Base-by-base conservation (phyloP, 2,888 invertebrate genomes). In the Sarcophaga rosellei region DNA sequence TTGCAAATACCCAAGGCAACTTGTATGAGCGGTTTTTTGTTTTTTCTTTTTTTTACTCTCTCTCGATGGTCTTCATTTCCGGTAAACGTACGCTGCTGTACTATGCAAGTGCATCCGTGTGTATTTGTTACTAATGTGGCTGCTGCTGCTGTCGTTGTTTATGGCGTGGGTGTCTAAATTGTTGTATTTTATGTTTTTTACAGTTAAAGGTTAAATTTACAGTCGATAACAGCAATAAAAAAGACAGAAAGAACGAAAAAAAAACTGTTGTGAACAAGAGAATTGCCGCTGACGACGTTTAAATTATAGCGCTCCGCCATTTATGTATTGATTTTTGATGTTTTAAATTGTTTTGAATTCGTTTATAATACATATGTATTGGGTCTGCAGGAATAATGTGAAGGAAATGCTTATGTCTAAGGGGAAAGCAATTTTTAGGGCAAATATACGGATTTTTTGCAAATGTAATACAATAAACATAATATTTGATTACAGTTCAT, bases 21-120 rank as follows among this genome's bases (percentile, higher is more conserved):
- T 70, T 65, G 75, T 81, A 72, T 44, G 63, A 45, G 73, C 47
- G 81, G 70, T 74, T 81, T 5, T 35, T 35, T 35, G 35, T 1
- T 8, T 35, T 8, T 35, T 35, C 1, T 35, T 35, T 35, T 35
- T 1, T 0, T 35, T 2, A 44, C 77, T 77, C 59, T 2, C 17
- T 61, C 44, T 59, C 63, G 59, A 74, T 81, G 78, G 75, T 66
- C 23, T 57, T 61, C 77, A 53, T 59, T 81, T 85, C 78, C 78
- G 74, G 74, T 75, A 70, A 69, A 70, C 85, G 63, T 75, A 57
- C n/a, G 12, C 17, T 20, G n/a, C 21, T 70, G 35, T 57, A 21
- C 44, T 21, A 65, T 15, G 53, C 4, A 44, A 62, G 20, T 53
- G 35, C 53, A 21, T 68, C 8, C 20, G 21, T 44, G 35, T 59